Evolutionary conservation across 2,113 vertebrate species (phyloP).

Genomic region (Sula dactylatra): DNA sequence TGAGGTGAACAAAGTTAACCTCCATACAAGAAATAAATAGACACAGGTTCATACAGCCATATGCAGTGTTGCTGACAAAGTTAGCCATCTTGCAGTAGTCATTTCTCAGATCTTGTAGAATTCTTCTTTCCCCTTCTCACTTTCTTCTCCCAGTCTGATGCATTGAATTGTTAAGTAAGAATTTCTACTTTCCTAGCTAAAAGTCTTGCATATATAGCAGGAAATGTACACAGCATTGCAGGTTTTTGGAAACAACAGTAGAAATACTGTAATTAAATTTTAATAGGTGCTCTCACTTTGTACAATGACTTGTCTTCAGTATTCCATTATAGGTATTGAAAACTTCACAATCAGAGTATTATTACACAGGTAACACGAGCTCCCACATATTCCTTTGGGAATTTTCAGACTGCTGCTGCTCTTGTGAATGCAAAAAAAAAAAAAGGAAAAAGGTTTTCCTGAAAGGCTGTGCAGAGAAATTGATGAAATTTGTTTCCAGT

Average conservation of each 20-base stretch:
- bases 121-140: neutral
- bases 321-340: conserved; percentile 55
- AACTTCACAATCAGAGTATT: conserved; percentile 55
- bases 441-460: neutral
- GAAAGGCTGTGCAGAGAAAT: neutral
- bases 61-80: neutral
- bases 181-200: neutral
- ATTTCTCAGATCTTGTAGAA: neutral
- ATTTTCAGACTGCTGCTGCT: conserved; percentile 36
- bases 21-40: neutral
- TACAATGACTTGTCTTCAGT: neutral
- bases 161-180: neutral
- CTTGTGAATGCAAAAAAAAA: neutral
- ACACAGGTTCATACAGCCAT: neutral
- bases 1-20: neutral
- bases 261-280: neutral
- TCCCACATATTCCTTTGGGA: conserved; percentile 64
- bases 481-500: neutral
- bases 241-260: neutral
- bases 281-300: neutral
- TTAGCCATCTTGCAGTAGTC: neutral
- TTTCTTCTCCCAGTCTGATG: neutral
- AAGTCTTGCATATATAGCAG: neutral
- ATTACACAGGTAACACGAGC: conserved; percentile 55
- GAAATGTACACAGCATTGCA: neutral